A percentile compares a stretch with the other conserved stretches of the same genome.
Evolutionary conservation across 2,797 vertebrate species (phyloP).

Genomic region (Crocodylus rhombifer): DNA sequence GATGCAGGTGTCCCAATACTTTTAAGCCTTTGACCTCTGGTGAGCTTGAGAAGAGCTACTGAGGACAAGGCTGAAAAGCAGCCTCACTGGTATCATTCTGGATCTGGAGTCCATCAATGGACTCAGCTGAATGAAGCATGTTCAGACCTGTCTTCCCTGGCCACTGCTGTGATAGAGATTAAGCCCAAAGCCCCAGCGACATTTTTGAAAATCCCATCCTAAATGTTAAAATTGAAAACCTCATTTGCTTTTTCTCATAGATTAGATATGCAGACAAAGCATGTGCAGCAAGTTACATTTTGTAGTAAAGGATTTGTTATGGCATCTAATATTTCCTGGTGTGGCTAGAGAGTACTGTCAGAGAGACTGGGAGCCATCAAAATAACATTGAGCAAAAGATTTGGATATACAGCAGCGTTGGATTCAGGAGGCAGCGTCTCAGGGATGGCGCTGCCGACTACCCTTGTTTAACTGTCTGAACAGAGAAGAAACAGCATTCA

Average conservation of each 20-base stretch:
- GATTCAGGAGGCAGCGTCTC: neutral
- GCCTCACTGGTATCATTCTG: too few species aligned
- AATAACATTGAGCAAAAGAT: neutral
- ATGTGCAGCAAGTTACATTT: neutral
- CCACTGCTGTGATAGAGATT: too few species aligned
- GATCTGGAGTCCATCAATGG: too few species aligned
- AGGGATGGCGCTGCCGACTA: neutral
- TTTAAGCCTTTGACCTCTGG: too few species aligned
- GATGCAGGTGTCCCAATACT: too few species aligned
- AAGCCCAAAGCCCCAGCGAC: neutral
- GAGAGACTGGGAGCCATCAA: neutral
- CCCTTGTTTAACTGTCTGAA: neutral
- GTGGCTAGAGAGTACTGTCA: neutral
- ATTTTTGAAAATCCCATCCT: neutral
- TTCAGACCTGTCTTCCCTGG: too few species aligned
- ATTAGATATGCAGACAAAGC: neutral
- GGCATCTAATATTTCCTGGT: neutral
- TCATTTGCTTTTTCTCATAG: neutral
- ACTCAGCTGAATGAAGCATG: too few species aligned
- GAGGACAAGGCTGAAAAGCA: too few species aligned
- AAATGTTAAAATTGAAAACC: neutral
- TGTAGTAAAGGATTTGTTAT: neutral
- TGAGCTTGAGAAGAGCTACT: too few species aligned
- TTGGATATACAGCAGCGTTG: neutral
- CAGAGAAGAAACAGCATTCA: fast-evolving